Percentiles rank a stretch among this genome's conserved stretches.
Evolutionary conservation across 2,113 vertebrate species (phyloP).

Genomic region (Peromyscus maniculatus): DNA sequence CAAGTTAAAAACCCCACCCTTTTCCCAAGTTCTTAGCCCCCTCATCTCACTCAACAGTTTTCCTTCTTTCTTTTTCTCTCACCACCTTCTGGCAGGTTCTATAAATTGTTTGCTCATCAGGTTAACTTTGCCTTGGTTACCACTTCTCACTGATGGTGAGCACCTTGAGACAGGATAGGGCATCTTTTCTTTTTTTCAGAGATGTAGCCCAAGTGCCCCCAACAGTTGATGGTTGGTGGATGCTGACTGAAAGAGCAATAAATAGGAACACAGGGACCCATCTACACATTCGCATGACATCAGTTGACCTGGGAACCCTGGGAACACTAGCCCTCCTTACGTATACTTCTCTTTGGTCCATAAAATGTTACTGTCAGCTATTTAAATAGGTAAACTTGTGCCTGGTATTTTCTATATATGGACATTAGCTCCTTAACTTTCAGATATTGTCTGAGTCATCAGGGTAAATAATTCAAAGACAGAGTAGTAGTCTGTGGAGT

Average conservation of each 20-base stretch:
- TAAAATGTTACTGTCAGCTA: neutral
- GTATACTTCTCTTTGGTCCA: neutral
- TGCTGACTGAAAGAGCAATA: neutral
- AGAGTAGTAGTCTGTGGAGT: neutral
- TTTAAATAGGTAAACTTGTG: neutral
- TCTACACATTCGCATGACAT: neutral
- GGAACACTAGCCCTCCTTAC: neutral
- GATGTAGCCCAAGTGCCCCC: neutral
- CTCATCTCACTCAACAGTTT: too few relatives aligned
- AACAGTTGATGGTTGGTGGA: rapidly evolving
- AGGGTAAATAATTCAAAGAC: neutral
- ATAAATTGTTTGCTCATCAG: too few relatives aligned
- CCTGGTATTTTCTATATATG: neutral
- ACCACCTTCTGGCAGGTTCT: neutral
- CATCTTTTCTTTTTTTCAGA: neutral
- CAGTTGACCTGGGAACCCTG: neutral
- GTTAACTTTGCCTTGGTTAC: neutral
- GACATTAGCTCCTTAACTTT: neutral
- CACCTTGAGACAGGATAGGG: neutral
- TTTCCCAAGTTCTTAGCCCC: neutral
- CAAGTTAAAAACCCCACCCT: neutral
- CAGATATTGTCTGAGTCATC: neutral
- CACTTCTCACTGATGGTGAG: neutral
- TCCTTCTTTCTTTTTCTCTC: neutral
- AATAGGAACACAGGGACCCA: neutral